Evolutionary conservation across 1,140 invertebrate genomes (phyloP), one percentile per base, ranked within the genome.

Genomic region (Euwallacea fornicatus): DNA sequence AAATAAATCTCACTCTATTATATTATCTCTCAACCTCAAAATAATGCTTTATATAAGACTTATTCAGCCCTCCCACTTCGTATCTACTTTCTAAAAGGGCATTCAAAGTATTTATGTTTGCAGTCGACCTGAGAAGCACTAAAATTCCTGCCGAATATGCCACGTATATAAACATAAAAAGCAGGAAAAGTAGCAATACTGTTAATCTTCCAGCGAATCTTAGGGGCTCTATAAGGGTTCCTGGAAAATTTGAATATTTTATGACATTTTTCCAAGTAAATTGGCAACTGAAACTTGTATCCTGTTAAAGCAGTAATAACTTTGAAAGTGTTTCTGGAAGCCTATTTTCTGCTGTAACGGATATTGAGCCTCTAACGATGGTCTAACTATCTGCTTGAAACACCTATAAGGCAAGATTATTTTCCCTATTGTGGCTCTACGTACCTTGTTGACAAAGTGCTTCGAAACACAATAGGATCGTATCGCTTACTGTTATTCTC

Each of bases 71-170:
- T 7, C 71, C 76, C 44, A 73, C 67, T 54, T 72, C 69, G 50
- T 78, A 71, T 33, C 71, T 71, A 66, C 75, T 77, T 3, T 79
- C 63, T 7, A 77, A 43, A 7, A 80, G 64, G 13, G 77, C 71
- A 13, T 70, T 54, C 7, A 74, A 47, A 41, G 60, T 73, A 11
- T 69, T 56, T n/a, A 80, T 73, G 33, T 72, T 64, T 8, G 71
- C 67, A 0, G 73, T 76, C 7, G 78, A 76, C 67, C 76, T 76
- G 13, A 80, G 66, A 11, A 80, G 71, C 33, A 77, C 77, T 16
- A 80, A 67, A 54, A 80, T 78, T 62, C 76, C 75, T 10, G 77
- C 79, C 10, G 78, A 78, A 68, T 79, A 80, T 6, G 78, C 75
- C n/a, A 78, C 76, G 63, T 76, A 79, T 11, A 80, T 55, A 59